phyloP scores from a whole-genome alignment of 2,888 invertebrate genomes.

The Ecdyonurus torrentis region DNA sequence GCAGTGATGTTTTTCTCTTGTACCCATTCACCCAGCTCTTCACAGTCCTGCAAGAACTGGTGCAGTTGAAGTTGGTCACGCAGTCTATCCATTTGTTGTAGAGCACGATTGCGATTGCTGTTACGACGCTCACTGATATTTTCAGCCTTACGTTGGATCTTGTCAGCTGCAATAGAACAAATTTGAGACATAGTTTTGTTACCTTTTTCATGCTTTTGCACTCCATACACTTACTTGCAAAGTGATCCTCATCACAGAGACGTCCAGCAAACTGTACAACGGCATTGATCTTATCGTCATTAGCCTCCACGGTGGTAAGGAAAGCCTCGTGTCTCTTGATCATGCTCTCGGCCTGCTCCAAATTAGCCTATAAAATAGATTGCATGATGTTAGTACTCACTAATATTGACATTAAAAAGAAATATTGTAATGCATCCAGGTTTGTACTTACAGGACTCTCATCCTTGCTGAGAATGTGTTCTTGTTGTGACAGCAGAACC shows the following conservation, averaged over 20 bases:
- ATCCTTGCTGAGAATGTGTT: slow-evolving; percentile 91
- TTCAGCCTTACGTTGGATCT: slow-evolving; percentile 90
- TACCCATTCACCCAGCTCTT: slow-evolving; percentile 96
- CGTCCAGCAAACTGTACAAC: slow-evolving; percentile 89
- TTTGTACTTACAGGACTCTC: slow-evolving; percentile 59
- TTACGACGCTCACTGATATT: slow-evolving; percentile 80
- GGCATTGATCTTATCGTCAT: slow-evolving; percentile 97
- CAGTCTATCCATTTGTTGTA: slow-evolving; percentile 79
- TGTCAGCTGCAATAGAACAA: slow-evolving; percentile 46
- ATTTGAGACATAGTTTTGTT: slow-evolving; percentile 17
- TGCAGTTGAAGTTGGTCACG: slow-evolving; percentile 90
- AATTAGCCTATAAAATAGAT: slow-evolving; percentile 35
- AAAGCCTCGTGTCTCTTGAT: slow-evolving; percentile 97
- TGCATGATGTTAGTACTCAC: slow-evolving; percentile 1
- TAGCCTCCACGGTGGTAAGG: slow-evolving; percentile 98
- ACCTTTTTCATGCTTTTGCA: not conserved
- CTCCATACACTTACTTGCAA: slow-evolving; percentile 39
- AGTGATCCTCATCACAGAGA: slow-evolving; percentile 83
- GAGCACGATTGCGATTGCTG: slow-evolving; percentile 78
- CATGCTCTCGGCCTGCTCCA: slow-evolving; percentile 94
- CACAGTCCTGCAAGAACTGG: slow-evolving; percentile 89
- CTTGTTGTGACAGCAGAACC: slow-evolving; percentile 93
- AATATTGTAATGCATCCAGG: not conserved
- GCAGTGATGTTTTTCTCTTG: slow-evolving; percentile 98
- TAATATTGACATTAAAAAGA: not conserved